Evolutionary conservation across 2,113 vertebrate species (phyloP).

Genomic region (Dromas ardeola): DNA sequence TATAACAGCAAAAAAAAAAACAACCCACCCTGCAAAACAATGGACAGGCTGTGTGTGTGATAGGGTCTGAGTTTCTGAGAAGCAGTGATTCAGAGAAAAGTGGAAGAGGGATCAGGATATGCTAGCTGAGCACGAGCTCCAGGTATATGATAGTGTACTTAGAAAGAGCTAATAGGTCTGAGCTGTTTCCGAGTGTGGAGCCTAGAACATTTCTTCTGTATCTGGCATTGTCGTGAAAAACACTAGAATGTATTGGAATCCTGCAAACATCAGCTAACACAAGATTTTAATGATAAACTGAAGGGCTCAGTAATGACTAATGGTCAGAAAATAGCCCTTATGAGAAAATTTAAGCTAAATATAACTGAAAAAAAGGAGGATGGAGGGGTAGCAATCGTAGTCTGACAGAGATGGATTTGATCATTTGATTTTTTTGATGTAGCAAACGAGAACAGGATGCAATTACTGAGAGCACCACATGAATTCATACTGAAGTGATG

Average conservation of each 20-base stretch:
- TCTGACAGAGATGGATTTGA: not conserved
- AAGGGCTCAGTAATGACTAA: slow-evolving; percentile 15
- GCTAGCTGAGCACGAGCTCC: not conserved
- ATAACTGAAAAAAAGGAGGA: not conserved
- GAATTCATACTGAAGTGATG: not conserved
- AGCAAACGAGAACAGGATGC: not conserved
- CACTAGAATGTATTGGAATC: not conserved
- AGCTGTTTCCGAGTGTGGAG: not conserved
- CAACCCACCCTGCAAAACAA: not conserved
- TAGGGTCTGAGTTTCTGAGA: not conserved
- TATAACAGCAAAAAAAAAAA: not conserved
- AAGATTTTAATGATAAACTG: not conserved
- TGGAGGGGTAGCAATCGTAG: not conserved
- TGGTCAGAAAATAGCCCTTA: slow-evolving; percentile 44
- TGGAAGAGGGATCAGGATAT: not conserved
- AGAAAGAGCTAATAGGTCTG: not conserved
- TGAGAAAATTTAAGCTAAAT: slow-evolving; percentile 16
- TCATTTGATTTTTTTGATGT: not conserved
- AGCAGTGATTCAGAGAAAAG: not conserved
- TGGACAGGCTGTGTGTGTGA: not conserved
- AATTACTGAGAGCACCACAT: not conserved
- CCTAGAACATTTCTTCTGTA: not conserved
- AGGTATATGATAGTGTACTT: not conserved
- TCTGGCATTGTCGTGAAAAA: not conserved
- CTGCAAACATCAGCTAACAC: not conserved